Conservation (phyloP, 2,797 vertebrate genomes). For the Delichon dasypus region DNA sequence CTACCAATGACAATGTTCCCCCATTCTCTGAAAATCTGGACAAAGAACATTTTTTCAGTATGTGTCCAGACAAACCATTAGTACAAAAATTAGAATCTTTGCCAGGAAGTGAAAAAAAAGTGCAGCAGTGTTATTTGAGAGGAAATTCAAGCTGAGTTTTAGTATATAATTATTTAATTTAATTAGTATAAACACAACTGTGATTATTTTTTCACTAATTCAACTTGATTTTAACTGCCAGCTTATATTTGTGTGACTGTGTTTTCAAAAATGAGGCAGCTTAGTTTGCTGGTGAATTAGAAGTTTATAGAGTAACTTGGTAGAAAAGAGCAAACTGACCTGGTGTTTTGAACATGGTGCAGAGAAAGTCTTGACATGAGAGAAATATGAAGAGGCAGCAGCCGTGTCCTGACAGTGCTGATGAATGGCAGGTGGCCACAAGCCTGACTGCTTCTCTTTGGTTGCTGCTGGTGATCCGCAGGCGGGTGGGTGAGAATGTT, state of each 20-base stretch:
- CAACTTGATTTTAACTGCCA: background rate
- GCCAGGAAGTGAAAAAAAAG: background rate
- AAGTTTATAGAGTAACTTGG: background rate
- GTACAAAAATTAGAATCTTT: background rate
- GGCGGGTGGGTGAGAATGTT: constrained; percentile 39
- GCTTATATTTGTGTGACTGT: background rate
- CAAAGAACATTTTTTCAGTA: background rate
- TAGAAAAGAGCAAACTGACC: constrained; percentile 5
- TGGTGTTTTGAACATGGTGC: constrained; percentile 1
- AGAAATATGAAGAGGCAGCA: background rate
- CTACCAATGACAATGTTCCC: background rate
- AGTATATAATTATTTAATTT: background rate
- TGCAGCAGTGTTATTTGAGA: background rate
- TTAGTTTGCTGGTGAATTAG: background rate
- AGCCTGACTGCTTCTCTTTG: background rate
- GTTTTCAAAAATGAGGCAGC: background rate
- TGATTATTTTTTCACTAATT: background rate
- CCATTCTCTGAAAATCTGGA: background rate
- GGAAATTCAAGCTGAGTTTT: background rate
- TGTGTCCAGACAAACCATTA: background rate
- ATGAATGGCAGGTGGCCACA: constrained; percentile 29
- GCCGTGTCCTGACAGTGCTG: background rate
- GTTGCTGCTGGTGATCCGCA: background rate
- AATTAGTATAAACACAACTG: background rate
- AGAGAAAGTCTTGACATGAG: background rate